Base-by-base conservation (phyloP, 1,140 invertebrate species). In the Sesamia nonagrioides region DNA sequence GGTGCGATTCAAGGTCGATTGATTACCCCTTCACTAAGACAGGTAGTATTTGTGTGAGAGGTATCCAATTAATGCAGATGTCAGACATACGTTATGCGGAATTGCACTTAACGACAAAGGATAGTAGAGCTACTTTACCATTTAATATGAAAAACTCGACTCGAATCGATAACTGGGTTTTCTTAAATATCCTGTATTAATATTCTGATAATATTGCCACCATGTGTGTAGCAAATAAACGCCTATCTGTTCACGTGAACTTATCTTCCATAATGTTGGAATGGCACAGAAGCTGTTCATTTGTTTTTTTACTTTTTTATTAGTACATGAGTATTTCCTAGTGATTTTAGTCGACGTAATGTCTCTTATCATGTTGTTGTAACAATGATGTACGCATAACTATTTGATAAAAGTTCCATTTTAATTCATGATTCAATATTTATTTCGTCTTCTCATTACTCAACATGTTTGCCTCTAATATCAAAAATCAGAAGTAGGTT, bases 321-420 rank as follows among this genome's bases (percentile, higher is more conserved):
- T 63, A 63, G 35, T 63, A 37, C n/a, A 40, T 35, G 40, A 63
- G 35, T 63, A 37, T 7, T 40, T 63, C 60, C 60, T 63, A 63
- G 60, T 40, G 60, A 63, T 40, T 40, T 9, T 7, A 17, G n/a
- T 37, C 60, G 17, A 11, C 60, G 60, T 63, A 63, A 40, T 63
- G 18, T 11, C n/a, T 63, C 8, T 63, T 63, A 63, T 63, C 60
- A 42, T 42, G 17, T 63, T 63, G 27, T 63, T 63, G 37, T 35
- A 33, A 9, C 60, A 42, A 63, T 7, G 6, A 40, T 63, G 7
- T 42, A 42, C 37, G 17, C 60, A 18, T 11, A 42, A 63, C 9
- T 63, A 18, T 42, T 42, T 42, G 60, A 63, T 40, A 42, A 40
- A 63, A 63, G 18, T 18, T 63, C 35, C 37, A 35, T 1, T 18